These are phyloP conservation scores for Propithecus perrieri DNA, from an alignment of 2,797 vertebrate genomes.

Conservation along the genomic window DNA sequence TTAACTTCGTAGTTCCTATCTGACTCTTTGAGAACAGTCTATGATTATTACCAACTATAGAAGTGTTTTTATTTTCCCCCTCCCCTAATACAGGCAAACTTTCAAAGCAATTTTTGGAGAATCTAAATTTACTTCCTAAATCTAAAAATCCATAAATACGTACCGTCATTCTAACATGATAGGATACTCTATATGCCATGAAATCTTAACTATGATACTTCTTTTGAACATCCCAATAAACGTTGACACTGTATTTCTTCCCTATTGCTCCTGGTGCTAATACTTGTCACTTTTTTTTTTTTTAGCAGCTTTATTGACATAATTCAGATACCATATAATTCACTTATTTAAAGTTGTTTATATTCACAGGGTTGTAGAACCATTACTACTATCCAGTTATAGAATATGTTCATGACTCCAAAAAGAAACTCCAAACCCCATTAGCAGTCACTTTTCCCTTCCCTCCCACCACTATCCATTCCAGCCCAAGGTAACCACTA, in stretches of 20 bases:
- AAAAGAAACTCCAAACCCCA: not conserved
- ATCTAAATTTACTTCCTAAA: slow-evolving; percentile 32
- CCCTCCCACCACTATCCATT: not conserved
- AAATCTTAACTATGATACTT: slow-evolving; percentile 15
- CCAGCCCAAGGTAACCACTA: not conserved
- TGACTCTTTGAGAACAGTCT: not conserved
- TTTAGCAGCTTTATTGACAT: not conserved
- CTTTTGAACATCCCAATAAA: not conserved
- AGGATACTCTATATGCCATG: not conserved
- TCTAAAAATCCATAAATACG: not conserved
- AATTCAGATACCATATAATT: not conserved
- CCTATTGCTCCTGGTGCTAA: not conserved
- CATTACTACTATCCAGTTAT: not conserved
- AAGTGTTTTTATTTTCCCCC: not conserved
- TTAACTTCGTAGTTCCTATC: not conserved
- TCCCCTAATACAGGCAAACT: not conserved
- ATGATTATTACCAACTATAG: not conserved
- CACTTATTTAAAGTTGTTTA: not conserved
- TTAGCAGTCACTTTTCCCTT: not conserved
- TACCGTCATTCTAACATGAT: not conserved
- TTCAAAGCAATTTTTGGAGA: slow-evolving; percentile 30
- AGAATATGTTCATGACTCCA: not conserved
- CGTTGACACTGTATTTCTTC: slow-evolving; percentile 36
- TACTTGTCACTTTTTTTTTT: not conserved
- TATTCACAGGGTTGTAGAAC: not conserved